Conservation (phyloP, 2,888 invertebrate genomes). For the Latrodectus elegans region DNA sequence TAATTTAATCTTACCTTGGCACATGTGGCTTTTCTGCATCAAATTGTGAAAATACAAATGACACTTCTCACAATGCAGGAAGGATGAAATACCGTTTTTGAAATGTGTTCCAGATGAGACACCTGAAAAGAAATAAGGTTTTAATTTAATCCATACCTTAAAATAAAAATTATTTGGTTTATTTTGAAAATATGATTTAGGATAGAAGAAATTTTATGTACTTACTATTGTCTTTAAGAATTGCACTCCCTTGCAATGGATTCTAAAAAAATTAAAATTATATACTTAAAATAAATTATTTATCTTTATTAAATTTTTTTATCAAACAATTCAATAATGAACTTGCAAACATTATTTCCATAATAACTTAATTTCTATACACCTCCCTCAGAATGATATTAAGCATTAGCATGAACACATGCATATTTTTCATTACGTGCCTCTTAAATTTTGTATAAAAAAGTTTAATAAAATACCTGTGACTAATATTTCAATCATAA, state of each 20-base stretch:
- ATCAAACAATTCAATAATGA: no score
- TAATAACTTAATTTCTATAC: no score
- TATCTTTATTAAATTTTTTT: no score
- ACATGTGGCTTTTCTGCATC: conserved; percentile 83
- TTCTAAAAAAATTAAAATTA: conserved; percentile 25
- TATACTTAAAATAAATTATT: no score
- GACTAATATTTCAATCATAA: no score
- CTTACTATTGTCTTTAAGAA: conserved; percentile 60
- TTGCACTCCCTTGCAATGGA: conserved; percentile 41
- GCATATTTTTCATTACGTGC: no score
- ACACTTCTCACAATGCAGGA: conserved; percentile 84
- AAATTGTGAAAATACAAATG: conserved; percentile 83
- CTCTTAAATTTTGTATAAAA: no score
- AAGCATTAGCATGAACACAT: no score
- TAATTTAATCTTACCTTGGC: conserved; percentile 78
- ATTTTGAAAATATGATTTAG: no score
- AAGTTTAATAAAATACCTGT: no score
- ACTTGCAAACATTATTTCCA: no score
- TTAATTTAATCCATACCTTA: neutral
- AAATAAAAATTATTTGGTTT: neutral
- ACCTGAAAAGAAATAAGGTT: conserved; percentile 19
- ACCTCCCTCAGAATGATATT: no score
- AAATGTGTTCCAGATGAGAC: conserved; percentile 76
- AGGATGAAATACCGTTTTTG: conserved; percentile 81
- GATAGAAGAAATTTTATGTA: neutral